Evolutionary conservation across 2,888 invertebrate species (phyloP).

Genomic region (Tortrix viridana): DNA sequence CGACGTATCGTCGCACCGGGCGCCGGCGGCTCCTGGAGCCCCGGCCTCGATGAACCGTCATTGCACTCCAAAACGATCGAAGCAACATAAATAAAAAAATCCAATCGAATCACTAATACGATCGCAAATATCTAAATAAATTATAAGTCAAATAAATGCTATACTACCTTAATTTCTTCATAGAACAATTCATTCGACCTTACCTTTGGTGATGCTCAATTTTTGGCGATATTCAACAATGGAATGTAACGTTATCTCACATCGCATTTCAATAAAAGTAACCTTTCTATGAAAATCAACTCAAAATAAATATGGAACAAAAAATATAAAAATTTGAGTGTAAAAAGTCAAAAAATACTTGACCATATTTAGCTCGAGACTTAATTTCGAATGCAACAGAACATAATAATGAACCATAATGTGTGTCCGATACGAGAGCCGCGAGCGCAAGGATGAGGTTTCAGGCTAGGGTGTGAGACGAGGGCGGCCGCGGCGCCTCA

Average conservation of each 20-base stretch:
- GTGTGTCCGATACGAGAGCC: slow-evolving; percentile 54
- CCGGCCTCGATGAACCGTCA: slow-evolving; percentile 45
- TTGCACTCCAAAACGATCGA: slow-evolving; percentile 51
- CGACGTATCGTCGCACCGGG: slow-evolving; percentile 12
- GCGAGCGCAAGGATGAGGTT: slow-evolving; percentile 50
- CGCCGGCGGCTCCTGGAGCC: slow-evolving; percentile 21
- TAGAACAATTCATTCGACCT: slow-evolving; percentile 72
- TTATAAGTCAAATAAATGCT: slow-evolving; percentile 83
- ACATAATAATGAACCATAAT: slow-evolving; percentile 70
- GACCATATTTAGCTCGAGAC: slow-evolving; percentile 84
- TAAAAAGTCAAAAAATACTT: slow-evolving; percentile 85
- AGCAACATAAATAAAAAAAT: slow-evolving; percentile 57
- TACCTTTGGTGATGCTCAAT: slow-evolving; percentile 79
- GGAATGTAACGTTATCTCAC: slow-evolving; percentile 78
- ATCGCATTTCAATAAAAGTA: slow-evolving; percentile 54
- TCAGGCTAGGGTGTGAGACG: slow-evolving; percentile 44
- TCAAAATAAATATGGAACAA: slow-evolving; percentile 63
- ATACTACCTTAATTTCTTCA: slow-evolving; percentile 81
- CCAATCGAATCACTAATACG: slow-evolving; percentile 42
- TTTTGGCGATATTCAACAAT: slow-evolving; percentile 74
- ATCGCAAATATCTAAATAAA: slow-evolving; percentile 47
- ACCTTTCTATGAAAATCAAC: slow-evolving; percentile 67
- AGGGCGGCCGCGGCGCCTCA: slow-evolving; percentile 56
- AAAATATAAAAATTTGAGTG: slow-evolving; percentile 80
- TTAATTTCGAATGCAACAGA: slow-evolving; percentile 66